phyloP scores from a whole-genome alignment of 1,140 invertebrate species.

The Magallana ariakensis region DNA sequence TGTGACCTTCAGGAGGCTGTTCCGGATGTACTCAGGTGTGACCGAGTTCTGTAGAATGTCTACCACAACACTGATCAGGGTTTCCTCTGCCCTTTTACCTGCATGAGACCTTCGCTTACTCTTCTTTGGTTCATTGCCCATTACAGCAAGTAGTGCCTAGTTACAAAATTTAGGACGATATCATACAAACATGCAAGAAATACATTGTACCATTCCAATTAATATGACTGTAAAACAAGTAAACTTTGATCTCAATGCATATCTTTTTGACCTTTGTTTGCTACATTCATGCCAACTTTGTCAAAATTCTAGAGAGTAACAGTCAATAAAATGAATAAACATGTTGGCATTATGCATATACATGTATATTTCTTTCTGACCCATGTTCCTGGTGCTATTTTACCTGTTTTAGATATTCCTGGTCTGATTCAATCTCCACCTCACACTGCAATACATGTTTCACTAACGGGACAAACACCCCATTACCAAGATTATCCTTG shows the following conservation, averaged over 20 bases:
- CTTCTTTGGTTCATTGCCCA: background rate
- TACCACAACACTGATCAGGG: background rate
- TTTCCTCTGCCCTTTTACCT: background rate
- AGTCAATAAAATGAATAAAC: too few species aligned
- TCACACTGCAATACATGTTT: constrained; percentile 57
- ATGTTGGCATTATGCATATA: too few species aligned
- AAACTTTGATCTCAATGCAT: too few species aligned
- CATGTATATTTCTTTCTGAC: too few species aligned
- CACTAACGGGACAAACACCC: constrained; percentile 42
- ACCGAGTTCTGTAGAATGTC: constrained; percentile 45
- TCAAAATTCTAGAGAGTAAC: too few species aligned
- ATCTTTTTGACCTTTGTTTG: too few species aligned
- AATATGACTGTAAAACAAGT: too few species aligned
- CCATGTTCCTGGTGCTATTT: background rate
- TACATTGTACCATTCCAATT: too few species aligned
- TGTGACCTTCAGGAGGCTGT: constrained; percentile 42
- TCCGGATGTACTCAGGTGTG: constrained; percentile 56
- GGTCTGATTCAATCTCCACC: constrained; percentile 65
- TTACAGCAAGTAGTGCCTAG: background rate
- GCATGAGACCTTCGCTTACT: background rate
- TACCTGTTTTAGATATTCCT: constrained; percentile 60
- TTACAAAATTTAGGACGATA: background rate
- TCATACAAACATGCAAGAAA: background rate
- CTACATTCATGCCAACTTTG: background rate
- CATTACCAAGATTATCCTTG: background rate